Evolutionary conservation across 2,888 invertebrate species (phyloP).

Genomic region (Heliconius erato): DNA sequence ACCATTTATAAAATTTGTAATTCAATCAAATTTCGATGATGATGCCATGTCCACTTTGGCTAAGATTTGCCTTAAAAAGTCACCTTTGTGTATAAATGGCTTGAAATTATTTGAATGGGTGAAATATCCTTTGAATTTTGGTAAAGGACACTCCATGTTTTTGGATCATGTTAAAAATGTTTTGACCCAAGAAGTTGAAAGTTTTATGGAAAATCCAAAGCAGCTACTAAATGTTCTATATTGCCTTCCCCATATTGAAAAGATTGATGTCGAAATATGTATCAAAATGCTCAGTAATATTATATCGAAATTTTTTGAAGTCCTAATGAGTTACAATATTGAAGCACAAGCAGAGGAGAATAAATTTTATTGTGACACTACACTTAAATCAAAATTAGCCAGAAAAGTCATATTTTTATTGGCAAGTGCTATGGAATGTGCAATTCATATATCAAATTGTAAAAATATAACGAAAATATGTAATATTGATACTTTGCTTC

Average conservation of each 20-base stretch:
- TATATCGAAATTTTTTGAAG: constrained; percentile 64
- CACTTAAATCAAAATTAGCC: constrained; percentile 65
- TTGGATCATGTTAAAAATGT: constrained; percentile 71
- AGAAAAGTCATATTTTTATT: constrained; percentile 85
- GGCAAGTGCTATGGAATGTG: constrained; percentile 85
- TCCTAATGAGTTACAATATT: constrained; percentile 68
- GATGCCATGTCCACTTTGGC: constrained; percentile 87
- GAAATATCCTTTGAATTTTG: constrained; percentile 88
- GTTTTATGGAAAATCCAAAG: constrained; percentile 71
- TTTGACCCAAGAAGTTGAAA: constrained; percentile 69
- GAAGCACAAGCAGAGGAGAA: constrained; percentile 64
- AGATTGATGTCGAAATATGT: constrained; percentile 71
- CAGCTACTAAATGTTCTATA: constrained; percentile 81
- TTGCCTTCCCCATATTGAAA: constrained; percentile 85
- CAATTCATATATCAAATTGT: constrained; percentile 84
- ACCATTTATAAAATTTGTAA: constrained; percentile 86
- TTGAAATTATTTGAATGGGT: constrained; percentile 87
- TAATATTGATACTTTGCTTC: constrained; percentile 74
- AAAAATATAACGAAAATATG: constrained; percentile 79
- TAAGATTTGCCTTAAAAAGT: constrained; percentile 88
- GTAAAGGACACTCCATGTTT: constrained; percentile 70
- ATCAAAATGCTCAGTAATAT: constrained; percentile 70
- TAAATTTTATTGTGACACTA: constrained; percentile 69
- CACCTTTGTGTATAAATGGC: constrained; percentile 87
- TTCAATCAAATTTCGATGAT: constrained; percentile 82